Conservation (phyloP, 2,797 vertebrate species). For the Bryconaethiops microstoma region DNA sequence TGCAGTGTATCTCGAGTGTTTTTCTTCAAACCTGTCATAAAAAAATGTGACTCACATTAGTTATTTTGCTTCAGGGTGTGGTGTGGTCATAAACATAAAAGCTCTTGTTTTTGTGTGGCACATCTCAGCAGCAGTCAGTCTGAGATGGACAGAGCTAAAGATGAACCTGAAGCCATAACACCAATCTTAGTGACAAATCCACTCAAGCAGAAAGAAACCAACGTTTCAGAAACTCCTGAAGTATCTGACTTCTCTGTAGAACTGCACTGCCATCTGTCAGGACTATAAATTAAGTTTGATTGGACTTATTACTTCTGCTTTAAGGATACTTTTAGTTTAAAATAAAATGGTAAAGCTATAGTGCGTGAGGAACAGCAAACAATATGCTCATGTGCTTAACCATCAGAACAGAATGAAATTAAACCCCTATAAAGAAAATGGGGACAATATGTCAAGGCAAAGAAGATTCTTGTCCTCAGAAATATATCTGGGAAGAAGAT, state of each 20-base stretch:
- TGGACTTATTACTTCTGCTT: not conserved
- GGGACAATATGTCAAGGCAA: no score
- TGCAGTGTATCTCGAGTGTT: not conserved
- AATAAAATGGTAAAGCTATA: not conserved
- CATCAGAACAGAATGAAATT: no score
- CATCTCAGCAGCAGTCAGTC: not conserved
- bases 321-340: not conserved
- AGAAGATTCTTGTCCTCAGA: no score
- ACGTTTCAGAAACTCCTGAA: no score
- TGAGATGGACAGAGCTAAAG: not conserved
- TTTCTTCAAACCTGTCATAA: not conserved
- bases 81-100: constrained; percentile 11
- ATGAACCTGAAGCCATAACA: not conserved
- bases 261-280: no score
- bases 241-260: no score
- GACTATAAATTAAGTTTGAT: no score
- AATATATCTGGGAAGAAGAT: no score
- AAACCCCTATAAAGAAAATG: no score
- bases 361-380: not conserved
- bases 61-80: not conserved
- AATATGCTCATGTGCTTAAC: no score
- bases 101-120: not conserved
- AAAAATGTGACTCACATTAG: not conserved
- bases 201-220: no score
- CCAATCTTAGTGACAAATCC: no score